Evolutionary conservation across 2,113 vertebrate genomes (phyloP), one percentile per base, ranked within the genome.

Genomic region (Oreochromis tanganicae): DNA sequence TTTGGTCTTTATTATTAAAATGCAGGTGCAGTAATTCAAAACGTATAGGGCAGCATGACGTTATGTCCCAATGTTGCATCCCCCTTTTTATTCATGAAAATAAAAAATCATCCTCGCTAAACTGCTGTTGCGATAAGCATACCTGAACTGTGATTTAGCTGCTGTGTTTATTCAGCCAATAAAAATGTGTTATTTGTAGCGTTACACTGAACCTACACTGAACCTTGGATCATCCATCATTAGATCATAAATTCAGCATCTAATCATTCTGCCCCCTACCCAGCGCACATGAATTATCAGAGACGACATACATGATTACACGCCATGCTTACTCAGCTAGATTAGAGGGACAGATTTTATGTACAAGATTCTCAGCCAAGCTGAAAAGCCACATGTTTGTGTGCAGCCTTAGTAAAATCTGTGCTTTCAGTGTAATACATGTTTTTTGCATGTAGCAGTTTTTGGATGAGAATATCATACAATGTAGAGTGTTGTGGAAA

Each of bases 231-330:
- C 63, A 56, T 68, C 38, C 29, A 9, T 86, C 50, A n/a, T 82
- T 29, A 54, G 29, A 56, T 85, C 87, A 82, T 82, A 78, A 79
- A 54, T 83, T 55, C 6, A 16, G 57, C 75, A 66, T 80, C 19
- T 85, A 81, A 88, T 90, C 84, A 24, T 82, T 87, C 83, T 82
- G 78, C 17, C 34, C 71, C 71, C 86, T 71, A 78, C 10, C 32
- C 3, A 9, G 21, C 4, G 4, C 21, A 11, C 19, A 29, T 63
- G 63, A 92, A 88, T 91, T 82, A 57, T 52, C 54, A 50, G 17
- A 29, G 6, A 50, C 41, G 55, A 87, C 66, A 61, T 29, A 32
- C 17, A 63, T 56, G 80, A 89, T 90, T 85, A 79, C 32, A 80
- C 19, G 29, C 34, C 85, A 56, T 68, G 55, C 19, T 83, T 50